Evolutionary conservation across 2,113 vertebrate species (phyloP), one percentile per base, ranked within the genome.

Genomic region (Gymnobelideus leadbeateri): DNA sequence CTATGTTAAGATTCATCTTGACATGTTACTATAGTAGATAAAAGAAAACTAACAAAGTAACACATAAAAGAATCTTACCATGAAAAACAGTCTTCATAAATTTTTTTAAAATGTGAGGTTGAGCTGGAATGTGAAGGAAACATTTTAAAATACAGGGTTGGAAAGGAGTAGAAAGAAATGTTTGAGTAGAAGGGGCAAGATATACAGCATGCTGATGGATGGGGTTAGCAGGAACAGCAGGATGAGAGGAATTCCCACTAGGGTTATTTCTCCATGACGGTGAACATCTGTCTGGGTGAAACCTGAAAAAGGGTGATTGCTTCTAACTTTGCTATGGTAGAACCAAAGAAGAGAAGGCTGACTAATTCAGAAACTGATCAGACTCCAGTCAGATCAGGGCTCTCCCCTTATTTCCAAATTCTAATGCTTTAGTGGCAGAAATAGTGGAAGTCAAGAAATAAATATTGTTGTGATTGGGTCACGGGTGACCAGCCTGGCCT

Each of bases 61-160:
- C 43, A 8, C 1, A 2, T 51, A 47, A 9, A 28, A 94, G 46
- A 46, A 43, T 28, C 47, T 61, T 28, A 43, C 68, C 19, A 43
- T 2, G n/a, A 84, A 43, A 89, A 77, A 94, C 43, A 23, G 16
- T 89, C 92, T 95, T 93, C 51, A 89, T n/a, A 93, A 91, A 47
- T 28, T 61, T 11, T 11, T 49, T 49, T 49, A 90, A 91, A 91
- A 95, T 46, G 23, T 46, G 43, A 37, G 31, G 51, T 57, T 37
- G 61, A 94, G 84, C 47, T 0, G 46, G 91, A 96, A 92, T 91
- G 49, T 57, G 46, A 96, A 12, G 94, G 91, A 91, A 96, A 97
- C 51, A 47, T 94, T 84, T 97, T 94, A 92, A 97, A 93, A 93
- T 93, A 89, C 57, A 95, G 91, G 16, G 91, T 91, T 93, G 94